Conservation (phyloP, 1,140 invertebrate genomes). For the Aricia agestis region DNA sequence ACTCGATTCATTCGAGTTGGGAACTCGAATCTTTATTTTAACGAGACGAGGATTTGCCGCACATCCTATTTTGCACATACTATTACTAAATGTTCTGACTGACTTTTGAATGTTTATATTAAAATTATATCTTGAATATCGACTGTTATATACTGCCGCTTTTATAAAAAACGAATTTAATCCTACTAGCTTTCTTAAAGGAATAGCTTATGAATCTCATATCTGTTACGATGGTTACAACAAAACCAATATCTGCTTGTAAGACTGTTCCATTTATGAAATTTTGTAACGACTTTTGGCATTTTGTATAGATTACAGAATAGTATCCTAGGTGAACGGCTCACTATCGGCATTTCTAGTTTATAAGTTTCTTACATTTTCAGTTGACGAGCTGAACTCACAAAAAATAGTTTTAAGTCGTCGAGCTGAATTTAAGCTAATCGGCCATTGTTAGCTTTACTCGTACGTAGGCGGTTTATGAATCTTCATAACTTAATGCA, state of each 20-base stretch:
- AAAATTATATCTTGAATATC: constrained; percentile 21
- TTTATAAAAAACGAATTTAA: constrained; percentile 28
- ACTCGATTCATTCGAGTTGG: background rate
- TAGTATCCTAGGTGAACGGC: background rate
- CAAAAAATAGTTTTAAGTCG: background rate
- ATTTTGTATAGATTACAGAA: constrained; percentile 12
- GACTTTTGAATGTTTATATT: constrained; percentile 10
- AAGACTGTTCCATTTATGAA: constrained; percentile 8
- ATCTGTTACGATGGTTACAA: constrained; percentile 39
- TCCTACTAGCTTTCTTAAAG: constrained; percentile 27
- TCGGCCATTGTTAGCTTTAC: constrained; percentile 13
- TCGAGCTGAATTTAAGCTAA: constrained; percentile 4
- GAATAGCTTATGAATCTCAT: constrained; percentile 36
- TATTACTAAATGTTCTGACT: constrained; percentile 1
- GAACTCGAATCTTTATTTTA: background rate
- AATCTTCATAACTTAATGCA: constrained; percentile 16
- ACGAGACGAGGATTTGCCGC: background rate
- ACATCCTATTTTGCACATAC: constrained; percentile 5
- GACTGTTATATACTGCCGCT: constrained; percentile 34
- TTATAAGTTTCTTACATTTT: background rate
- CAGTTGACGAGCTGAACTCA: background rate
- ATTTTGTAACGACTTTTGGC: constrained; percentile 2
- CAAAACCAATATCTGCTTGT: constrained; percentile 36
- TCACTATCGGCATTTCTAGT: constrained; percentile 10
- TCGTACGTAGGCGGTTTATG: background rate